Conservation (phyloP, 1,140 invertebrate genomes). For the Eriosoma lanigerum region DNA sequence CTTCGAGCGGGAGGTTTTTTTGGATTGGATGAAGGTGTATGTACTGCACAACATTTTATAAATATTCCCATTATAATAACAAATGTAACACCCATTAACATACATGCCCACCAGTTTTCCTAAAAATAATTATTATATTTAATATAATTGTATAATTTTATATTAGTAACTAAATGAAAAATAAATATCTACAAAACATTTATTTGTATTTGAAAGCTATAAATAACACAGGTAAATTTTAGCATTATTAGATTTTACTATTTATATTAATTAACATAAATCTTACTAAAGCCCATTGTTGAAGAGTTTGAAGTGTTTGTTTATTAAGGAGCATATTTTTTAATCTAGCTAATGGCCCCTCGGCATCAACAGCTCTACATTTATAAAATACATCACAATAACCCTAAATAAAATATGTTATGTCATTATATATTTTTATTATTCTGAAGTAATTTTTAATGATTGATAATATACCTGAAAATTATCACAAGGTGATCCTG, state of each 20-base stretch:
- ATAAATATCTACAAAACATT: no score
- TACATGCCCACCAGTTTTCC: constrained; percentile 96
- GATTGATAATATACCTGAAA: constrained; percentile 71
- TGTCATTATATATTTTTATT: constrained; percentile 1
- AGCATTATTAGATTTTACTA: no score
- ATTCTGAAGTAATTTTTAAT: background rate
- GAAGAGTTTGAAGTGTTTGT: constrained; percentile 81
- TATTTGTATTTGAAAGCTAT: no score
- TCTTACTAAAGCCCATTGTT: constrained; percentile 82
- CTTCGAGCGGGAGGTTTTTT: constrained; percentile 83
- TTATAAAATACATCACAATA: constrained; percentile 99
- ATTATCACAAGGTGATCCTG: constrained; percentile 97
- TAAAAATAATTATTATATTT: constrained; percentile 57
- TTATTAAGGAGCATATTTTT: constrained; percentile 96
- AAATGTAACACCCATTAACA: constrained; percentile 86
- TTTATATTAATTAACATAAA: background rate
- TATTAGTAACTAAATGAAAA: no score
- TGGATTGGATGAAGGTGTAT: constrained; percentile 96
- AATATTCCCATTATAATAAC: constrained; percentile 97
- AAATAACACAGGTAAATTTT: no score
- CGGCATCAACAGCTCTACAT: constrained; percentile 95
- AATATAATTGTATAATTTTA: no score
- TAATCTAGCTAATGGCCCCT: constrained; percentile 92
- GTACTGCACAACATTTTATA: constrained; percentile 98
- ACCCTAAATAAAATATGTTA: constrained; percentile 64